Base-by-base conservation (phyloP, 2,888 invertebrate genomes). In the Nomada ferruginata region DNA sequence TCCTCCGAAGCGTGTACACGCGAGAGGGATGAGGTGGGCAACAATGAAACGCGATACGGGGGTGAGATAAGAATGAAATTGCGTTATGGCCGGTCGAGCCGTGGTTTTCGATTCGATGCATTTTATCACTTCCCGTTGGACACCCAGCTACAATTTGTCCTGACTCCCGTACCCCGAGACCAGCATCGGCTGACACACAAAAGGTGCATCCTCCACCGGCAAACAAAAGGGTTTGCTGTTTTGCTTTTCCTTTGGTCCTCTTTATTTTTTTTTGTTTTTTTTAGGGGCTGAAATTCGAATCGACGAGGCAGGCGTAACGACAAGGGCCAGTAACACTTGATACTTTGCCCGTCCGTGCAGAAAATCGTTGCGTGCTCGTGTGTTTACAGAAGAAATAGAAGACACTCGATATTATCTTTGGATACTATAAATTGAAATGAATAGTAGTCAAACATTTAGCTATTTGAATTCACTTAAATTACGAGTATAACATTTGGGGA, bases 61-160 rank as follows among this genome's bases (percentile, higher is more conserved):
- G 60, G 36, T 11, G 53, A 83, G 86, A 86, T 85, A 87, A 87
- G 83, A 53, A 60, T 59, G 81, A 79, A 87, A 87, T 87, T 87
- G 87, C 87, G 83, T 87, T 87, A 85, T 83, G 76, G 76, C 75
- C 79, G 69, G 76, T 69, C 72, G 72, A 70, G 76, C 65, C 57
- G 71, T 59, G 76, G 79, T 75, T 78, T 75, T 75, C 85, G 84
- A 85, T 76, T 76, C 79, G 85, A 86, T 86, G 85, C 86, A 79
- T 86, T 86, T 87, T 86, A 86, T 86, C 83, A 77, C 81, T 81
- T 83, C 78, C 78, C 63, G 64, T 36, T 23, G 76, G 76, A 57
- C 76, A 42, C 70, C 65, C 68, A 55, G 57, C 74, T 72, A 74
- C 79, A 85, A 87, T 87, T 87, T 87, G 83, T 83, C 83, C 70